phyloP scores from a whole-genome alignment of 2,888 invertebrate species.

The Bursaphelenchus okinawaensis region DNA sequence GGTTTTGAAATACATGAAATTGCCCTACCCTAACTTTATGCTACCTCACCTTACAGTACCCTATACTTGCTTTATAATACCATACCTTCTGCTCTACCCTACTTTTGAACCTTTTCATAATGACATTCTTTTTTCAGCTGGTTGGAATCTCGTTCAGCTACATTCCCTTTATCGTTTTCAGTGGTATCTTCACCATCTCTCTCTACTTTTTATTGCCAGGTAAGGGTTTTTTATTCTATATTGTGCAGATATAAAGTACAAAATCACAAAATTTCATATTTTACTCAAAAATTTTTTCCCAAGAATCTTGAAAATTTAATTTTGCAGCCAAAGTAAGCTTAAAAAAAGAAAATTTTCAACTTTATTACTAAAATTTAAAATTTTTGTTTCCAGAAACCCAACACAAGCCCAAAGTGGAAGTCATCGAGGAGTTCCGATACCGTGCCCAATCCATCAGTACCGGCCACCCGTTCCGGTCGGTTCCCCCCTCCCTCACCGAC shows the following conservation, averaged over 20 bases:
- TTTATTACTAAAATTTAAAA: too few relatives aligned
- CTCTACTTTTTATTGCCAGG: constrained; percentile 49
- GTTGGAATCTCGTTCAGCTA: constrained; percentile 58
- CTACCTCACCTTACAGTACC: too few relatives aligned
- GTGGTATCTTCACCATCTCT: constrained; percentile 39
- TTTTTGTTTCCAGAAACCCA: constrained; percentile 22
- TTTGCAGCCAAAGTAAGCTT: too few relatives aligned
- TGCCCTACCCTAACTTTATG: too few relatives aligned
- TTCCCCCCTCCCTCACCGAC: constrained; percentile 12
- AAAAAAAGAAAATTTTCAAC: background rate
- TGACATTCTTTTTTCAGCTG: constrained; percentile 41
- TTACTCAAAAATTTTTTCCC: too few relatives aligned
- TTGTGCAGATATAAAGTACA: too few relatives aligned
- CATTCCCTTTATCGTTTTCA: constrained; percentile 59
- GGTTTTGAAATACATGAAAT: too few relatives aligned
- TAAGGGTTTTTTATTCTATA: constrained; percentile 10
- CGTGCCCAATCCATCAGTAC: constrained; percentile 23
- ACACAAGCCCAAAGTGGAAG: constrained; percentile 28
- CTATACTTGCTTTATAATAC: too few relatives aligned
- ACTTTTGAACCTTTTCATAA: too few relatives aligned
- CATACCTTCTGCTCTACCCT: too few relatives aligned
- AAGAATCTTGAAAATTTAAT: too few relatives aligned
- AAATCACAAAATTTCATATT: too few relatives aligned
- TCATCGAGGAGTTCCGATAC: constrained; percentile 26
- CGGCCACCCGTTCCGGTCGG: constrained; percentile 20